Evolutionary conservation across 2,797 vertebrate genomes (phyloP).

Genomic region (Euthynnus affinis): DNA sequence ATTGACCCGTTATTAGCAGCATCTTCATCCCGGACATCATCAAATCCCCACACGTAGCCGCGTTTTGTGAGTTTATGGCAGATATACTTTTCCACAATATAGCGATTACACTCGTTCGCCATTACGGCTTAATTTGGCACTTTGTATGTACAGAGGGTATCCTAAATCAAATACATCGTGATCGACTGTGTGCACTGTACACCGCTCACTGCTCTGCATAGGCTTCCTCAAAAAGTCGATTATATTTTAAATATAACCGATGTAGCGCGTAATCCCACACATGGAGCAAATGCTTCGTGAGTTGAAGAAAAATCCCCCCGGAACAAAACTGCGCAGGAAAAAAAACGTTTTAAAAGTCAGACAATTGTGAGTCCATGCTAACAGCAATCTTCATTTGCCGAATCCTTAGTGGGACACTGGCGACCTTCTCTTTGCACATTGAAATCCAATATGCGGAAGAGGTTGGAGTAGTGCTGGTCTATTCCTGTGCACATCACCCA

Average conservation of each 20-base stretch:
- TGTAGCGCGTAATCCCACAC: conserved; percentile 45
- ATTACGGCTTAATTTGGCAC: conserved; percentile 79
- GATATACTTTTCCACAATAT: conserved; percentile 96
- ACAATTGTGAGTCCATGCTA: conserved; percentile 45
- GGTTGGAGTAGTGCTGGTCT: conserved; percentile 69
- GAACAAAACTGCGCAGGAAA: conserved; percentile 46
- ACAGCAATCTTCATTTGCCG: conserved; percentile 69
- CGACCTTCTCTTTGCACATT: conserved; percentile 75
- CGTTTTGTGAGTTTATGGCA: conserved; percentile 95
- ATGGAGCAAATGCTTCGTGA: conserved; percentile 28
- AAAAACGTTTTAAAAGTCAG: conserved; percentile 52
- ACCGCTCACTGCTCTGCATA: conserved; percentile 28
- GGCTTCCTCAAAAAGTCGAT: conserved; percentile 45
- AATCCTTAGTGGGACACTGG: conserved; percentile 65
- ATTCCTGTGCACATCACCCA: conserved; percentile 65
- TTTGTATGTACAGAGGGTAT: conserved; percentile 26
- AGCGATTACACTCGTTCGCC: conserved; percentile 89
- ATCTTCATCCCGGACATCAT: conserved; percentile 68
- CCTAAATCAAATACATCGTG: conserved; percentile 73
- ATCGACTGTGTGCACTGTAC: conserved; percentile 35
- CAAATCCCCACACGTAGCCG: conserved; percentile 91
- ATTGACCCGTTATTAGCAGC: conserved; percentile 78
- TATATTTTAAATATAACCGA: conserved; percentile 37
- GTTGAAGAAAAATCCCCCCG: conserved; percentile 24
- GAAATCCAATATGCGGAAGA: conserved; percentile 85